Base-by-base conservation (phyloP, 2,797 vertebrate species). In the Gobionotothen gibberifrons region DNA sequence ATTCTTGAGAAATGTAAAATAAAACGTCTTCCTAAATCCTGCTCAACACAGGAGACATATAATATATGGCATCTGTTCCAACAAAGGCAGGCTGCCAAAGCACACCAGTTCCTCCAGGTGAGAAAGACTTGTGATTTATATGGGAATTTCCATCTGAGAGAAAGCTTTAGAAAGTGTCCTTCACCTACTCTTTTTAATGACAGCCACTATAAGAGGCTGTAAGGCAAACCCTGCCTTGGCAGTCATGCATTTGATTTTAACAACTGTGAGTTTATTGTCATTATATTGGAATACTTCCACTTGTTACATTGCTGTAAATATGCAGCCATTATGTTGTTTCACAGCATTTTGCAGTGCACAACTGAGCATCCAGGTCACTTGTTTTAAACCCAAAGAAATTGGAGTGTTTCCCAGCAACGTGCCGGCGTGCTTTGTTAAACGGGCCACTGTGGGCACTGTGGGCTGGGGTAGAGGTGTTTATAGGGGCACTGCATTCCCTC, bases 371-470 rank as follows among this genome's bases (percentile, higher is more conserved):
- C 32, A 62, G 26, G 47, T 19, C 46, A 19, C 22, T 40, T 48
- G 32, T 39, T 56, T 61, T 54, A 64, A 66, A 64, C 66, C 39
- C 5, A 7, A 21, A 56, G 62, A 61, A 73, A 54, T 53, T 32
- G 53, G 72, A 74, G 54, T 65, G 72, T 78, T 81, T 77, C 69
- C 74, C 74, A 82, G 77, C 74, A 79, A 74, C 10, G 53, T 21
- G n/a, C n/a, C n/a, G n/a, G n/a, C n/a, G n/a, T 26, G 68, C 56
- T 66, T 69, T 76, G 57, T 85, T 74, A 74, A 81, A 78, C 61
- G 77, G 36, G 49, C 17, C 59, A 59, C 6, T 46, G 53, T 65
- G 44, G 49, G 17, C 59, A 59, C 6, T 46, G 53, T 65, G 44
- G 76, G 68, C 58, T 12, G 15, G 48, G 68, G 19, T 21, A 36